phyloP scores from a whole-genome alignment of 2,888 invertebrate genomes.

The Xiphydria camelus region DNA sequence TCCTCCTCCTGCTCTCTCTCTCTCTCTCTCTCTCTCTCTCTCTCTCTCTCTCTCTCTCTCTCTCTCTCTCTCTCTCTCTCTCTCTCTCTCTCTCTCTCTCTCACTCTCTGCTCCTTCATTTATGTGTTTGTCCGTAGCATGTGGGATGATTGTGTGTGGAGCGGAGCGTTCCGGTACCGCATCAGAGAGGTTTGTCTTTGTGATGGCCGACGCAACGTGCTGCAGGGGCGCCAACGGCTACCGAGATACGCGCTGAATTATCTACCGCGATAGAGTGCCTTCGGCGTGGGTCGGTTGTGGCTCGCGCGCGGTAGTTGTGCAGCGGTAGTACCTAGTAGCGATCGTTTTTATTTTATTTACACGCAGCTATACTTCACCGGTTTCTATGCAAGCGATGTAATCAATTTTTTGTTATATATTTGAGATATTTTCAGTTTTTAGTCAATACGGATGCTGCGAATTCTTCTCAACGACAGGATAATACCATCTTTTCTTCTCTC shows the following conservation, averaged over 20 bases:
- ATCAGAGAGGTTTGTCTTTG: constrained; percentile 54
- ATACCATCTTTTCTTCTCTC: too few species aligned
- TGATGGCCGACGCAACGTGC: constrained; percentile 52
- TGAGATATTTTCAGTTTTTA: too few species aligned
- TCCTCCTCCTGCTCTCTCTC: constrained; percentile 19
- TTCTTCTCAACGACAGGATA: too few species aligned
- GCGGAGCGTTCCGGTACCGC: constrained; percentile 47
- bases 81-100: constrained; percentile 20
- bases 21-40: constrained; percentile 22
- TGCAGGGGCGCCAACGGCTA: constrained; percentile 47
- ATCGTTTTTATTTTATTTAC: too few species aligned
- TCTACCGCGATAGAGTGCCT: constrained; percentile 50
- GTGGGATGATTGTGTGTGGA: constrained; percentile 45
- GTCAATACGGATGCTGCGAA: too few species aligned
- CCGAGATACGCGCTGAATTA: constrained; percentile 58
- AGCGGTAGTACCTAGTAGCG: too few species aligned
- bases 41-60: constrained; percentile 15
- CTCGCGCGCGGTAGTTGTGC: too few species aligned
- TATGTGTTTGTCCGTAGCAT: constrained; percentile 31
- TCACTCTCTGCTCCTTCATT: constrained; percentile 18
- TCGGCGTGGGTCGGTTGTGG: constrained; percentile 38
- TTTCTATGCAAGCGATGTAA: too few species aligned
- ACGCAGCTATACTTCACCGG: too few species aligned
- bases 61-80: constrained; percentile 11
- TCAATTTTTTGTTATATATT: too few species aligned